phyloP scores from a whole-genome alignment of 2,797 vertebrate genomes.

The Vespertilio murinus region DNA sequence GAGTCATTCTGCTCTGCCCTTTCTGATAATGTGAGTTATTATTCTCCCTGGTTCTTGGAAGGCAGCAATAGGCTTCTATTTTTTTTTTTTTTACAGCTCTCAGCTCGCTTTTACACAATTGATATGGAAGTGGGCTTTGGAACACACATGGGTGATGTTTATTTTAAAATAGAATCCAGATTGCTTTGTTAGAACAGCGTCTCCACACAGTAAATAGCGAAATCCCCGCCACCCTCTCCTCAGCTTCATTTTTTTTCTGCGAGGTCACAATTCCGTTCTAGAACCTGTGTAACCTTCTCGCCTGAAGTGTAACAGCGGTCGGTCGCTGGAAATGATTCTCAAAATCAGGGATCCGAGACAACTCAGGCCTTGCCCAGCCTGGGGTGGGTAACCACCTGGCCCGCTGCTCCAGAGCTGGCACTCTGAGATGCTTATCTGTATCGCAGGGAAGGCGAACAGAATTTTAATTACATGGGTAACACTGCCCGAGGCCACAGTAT shows the following conservation, averaged over 20 bases:
- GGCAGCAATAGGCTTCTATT: constrained; percentile 60
- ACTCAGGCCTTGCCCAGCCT: neutral
- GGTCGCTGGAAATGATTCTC: constrained; percentile 9
- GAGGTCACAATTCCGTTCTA: neutral
- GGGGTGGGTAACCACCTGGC: neutral
- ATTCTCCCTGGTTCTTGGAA: constrained; percentile 81
- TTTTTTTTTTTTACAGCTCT: neutral
- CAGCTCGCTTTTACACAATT: constrained; percentile 68
- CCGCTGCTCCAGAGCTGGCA: neutral
- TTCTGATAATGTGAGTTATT: constrained; percentile 85
- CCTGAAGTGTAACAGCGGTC: neutral
- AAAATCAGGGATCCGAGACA: neutral
- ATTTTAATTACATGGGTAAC: constrained; percentile 76
- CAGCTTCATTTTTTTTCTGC: neutral
- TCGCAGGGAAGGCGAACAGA: constrained; percentile 66
- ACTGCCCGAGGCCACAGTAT: constrained; percentile 65
- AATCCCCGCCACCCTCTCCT: neutral
- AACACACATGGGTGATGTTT: constrained; percentile 67
- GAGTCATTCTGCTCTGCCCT: constrained; percentile 82
- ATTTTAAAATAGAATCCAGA: constrained; percentile 72
- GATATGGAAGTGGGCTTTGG: constrained; percentile 71
- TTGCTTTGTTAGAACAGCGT: constrained; percentile 65
- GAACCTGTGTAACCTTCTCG: neutral
- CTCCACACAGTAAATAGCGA: constrained; percentile 16
- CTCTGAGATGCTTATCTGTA: constrained; percentile 19